Evolutionary conservation across 2,888 invertebrate species (phyloP), one percentile per base, ranked within the genome.

Genomic region (Pseudolycoriella hygida): DNA sequence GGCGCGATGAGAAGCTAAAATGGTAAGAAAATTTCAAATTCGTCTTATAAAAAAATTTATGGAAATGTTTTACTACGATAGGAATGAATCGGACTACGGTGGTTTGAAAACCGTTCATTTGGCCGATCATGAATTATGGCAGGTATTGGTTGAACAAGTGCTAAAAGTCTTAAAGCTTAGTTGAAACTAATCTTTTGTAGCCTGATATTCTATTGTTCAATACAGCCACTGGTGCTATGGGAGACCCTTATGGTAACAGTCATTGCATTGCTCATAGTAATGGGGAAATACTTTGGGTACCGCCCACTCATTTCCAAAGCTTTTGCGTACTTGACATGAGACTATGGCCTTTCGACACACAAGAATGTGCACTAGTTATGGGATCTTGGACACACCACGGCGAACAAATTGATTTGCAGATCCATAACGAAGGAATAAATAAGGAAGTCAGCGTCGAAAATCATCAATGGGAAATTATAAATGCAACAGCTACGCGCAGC

Each of bases 291-390:
- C 50, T 74, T 3, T 80, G 80, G 80, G 73, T 76, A 5, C 78
- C 78, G 5, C 76, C 80, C 4, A 71, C 77, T 2, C 77, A 77
- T 50, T 76, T 82, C 49, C 66, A 76, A 1, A 67, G 72, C 12
- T 73, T 75, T 53, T 79, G 77, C 54, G 73, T 77, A 46, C 57
- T 75, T 20, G 73, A 86, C 56, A 67, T 87, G 44, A 62, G 68
- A 14, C 65, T 70, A 49, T 88, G 87, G 87, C 88, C 88, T 0
- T 73, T 68, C 41, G 88, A 88, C 60, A 64, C 64, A 5, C 87
- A 88, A 58, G 61, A 57, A 0, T 82, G 81, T 53, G 55, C 59
- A 39, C 62, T 87, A 48, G 72, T 72, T 54, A 73, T 88, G 49
- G 84, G 82, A 1, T 84, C 86, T 0, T 79, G 85, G 74, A 74